A percentile compares a stretch with the other conserved stretches of the same genome.
Conservation (phyloP, 2,888 invertebrate genomes). For the Catotricha subobsoleta region DNA sequence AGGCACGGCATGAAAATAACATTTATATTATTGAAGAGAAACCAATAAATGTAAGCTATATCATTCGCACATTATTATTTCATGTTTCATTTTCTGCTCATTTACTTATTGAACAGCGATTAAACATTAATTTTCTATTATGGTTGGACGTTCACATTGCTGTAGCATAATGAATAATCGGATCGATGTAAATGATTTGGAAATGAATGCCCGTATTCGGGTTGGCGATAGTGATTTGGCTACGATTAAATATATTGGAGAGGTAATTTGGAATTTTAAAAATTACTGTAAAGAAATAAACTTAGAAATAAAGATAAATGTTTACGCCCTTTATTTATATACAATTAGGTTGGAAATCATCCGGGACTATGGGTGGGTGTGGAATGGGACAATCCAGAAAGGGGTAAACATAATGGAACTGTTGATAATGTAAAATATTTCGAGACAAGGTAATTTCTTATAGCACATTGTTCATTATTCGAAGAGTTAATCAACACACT, state of each 20-base stretch:
- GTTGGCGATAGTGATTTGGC: constrained; percentile 23
- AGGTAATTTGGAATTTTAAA: constrained; percentile 19
- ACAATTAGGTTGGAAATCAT: constrained; percentile 39
- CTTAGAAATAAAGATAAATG: too few relatives aligned
- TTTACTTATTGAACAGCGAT: too few relatives aligned
- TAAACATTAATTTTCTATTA: too few relatives aligned
- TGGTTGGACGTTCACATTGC: constrained; percentile 3
- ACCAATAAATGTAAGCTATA: too few relatives aligned
- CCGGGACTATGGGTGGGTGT: constrained; percentile 75
- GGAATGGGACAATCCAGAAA: constrained; percentile 82
- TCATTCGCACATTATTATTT: too few relatives aligned
- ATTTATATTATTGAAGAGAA: too few relatives aligned
- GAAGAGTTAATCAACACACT: too few relatives aligned
- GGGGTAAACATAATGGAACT: constrained; percentile 87
- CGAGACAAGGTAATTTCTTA: constrained; percentile 42
- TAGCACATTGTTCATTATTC: too few relatives aligned
- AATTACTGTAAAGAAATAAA: too few relatives aligned
- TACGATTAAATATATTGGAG: constrained; percentile 60
- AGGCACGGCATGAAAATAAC: too few relatives aligned
- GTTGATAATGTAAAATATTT: constrained; percentile 72
- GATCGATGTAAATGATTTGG: neutral
- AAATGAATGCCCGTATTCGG: constrained; percentile 6
- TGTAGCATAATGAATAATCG: constrained; percentile 3
- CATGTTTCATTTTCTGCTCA: too few relatives aligned
- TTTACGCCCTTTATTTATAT: too few relatives aligned